Evolutionary conservation across 2,113 vertebrate species (phyloP), one percentile per base, ranked within the genome.

Genomic region (Halichoerus grypus): DNA sequence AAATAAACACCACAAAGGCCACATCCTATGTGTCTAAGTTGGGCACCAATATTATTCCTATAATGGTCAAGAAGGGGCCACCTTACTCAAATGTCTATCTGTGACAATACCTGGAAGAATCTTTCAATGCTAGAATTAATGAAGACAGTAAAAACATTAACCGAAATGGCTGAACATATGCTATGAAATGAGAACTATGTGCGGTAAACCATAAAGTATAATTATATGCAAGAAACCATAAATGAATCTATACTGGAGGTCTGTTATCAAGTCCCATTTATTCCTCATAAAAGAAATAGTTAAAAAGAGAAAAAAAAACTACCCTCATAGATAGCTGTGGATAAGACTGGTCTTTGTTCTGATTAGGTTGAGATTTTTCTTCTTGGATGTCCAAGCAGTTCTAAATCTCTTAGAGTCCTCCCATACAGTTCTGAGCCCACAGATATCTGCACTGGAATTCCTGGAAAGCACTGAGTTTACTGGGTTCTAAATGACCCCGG

Each of bases 141-240:
- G 55, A 96, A 92, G 83, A 90, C 69, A 53, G 71, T 87, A 90
- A 96, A 95, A 87, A 76, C 76, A 80, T 86, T 95, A 83, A 93
- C 71, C 83, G 79, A 94, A 90, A 93, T 69, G 80, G 71, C 76
- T 57, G 91, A 88, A 87, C 69, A 88, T 95, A 88, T 86, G 92
- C 69, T 90, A n/a, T 72, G 93, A 80, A 80, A 92, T 87, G 72
- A 92, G 49, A 91, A 89, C 61, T 57, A 51, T n/a, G 26, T 82
- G 49, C 9, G 0, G 31, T 46, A 93, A 46, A n/a, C 53, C 28
- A 72, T 90, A 74, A 96, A 91, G 33, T 49, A 46, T 67, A 89
- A 79, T 90, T 74, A 84, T 51, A 84, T 93, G 59, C 39, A 82
- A 91, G 81, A 79, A 85, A 82, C 22, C 67, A 67, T 85, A 86